Evolutionary conservation across 2,113 vertebrate genomes (phyloP).

Genomic region (Neoarius graeffei): DNA sequence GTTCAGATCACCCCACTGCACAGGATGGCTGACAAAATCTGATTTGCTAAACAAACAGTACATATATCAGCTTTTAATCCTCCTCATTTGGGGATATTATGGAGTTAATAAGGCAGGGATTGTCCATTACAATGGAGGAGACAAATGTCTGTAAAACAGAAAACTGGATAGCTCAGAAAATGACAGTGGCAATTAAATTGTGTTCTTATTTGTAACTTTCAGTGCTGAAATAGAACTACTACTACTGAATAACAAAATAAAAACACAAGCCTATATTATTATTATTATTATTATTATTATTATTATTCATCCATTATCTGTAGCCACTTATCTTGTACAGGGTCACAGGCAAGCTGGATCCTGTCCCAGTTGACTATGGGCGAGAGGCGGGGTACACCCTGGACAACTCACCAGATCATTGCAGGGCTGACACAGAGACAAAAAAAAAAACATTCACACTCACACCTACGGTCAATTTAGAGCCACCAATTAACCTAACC

Average conservation of each 20-base stretch:
- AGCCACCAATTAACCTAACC: no score
- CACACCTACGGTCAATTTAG: no score
- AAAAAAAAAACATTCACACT: no score
- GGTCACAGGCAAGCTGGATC: no score
- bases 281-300: no score
- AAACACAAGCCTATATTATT: no score
- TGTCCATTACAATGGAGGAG: not conserved
- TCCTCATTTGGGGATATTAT: constrained; percentile 14
- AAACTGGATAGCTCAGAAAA: not conserved
- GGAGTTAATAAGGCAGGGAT: constrained; percentile 14
- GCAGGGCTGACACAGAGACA: no score
- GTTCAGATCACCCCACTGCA: constrained; percentile 43
- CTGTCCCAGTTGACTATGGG: no score
- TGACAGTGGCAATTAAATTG: not conserved
- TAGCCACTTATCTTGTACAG: no score
- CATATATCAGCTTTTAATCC: constrained; percentile 14
- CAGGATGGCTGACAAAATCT: constrained; percentile 34
- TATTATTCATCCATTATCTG: no score
- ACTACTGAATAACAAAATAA: not conserved
- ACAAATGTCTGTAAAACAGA: not conserved
- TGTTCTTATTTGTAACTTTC: not conserved
- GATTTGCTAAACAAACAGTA: constrained; percentile 36
- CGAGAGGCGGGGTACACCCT: no score
- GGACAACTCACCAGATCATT: no score
- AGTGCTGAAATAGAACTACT: not conserved